phyloP scores from a whole-genome alignment of 2,888 invertebrate genomes.

The Pedicia rivosa region DNA sequence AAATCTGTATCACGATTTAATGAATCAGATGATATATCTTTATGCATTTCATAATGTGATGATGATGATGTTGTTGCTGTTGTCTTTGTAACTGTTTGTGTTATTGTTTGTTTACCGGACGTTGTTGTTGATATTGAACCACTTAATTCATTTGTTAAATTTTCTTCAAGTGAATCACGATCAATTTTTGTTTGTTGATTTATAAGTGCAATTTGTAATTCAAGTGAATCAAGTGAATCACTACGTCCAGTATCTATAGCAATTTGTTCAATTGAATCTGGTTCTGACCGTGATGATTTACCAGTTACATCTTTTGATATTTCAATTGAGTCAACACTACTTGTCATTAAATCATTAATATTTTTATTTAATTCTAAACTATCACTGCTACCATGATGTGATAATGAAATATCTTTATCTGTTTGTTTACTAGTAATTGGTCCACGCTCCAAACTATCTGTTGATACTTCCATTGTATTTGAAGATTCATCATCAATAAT shows the following conservation, averaged over 20 bases:
- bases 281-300: constrained; percentile 20
- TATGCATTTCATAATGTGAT: constrained; percentile 16
- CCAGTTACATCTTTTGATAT: constrained; percentile 26
- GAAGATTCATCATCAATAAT: constrained; percentile 24
- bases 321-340: constrained; percentile 37
- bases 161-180: constrained; percentile 16
- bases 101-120: constrained; percentile 8
- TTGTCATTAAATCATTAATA: constrained; percentile 34
- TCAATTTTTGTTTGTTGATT: constrained; percentile 11
- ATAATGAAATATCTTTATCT: constrained; percentile 24
- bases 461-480: constrained; percentile 41
- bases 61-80: constrained; percentile 8
- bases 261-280: constrained; percentile 25
- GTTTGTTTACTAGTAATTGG: background rate
- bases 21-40: constrained; percentile 28
- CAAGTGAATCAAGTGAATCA: constrained; percentile 28
- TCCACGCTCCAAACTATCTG: constrained; percentile 41
- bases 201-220: constrained; percentile 17
- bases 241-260: constrained; percentile 15
- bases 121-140: constrained; percentile 9
- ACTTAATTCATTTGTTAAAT: constrained; percentile 16
- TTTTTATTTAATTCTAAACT: constrained; percentile 47
- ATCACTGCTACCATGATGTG: constrained; percentile 45
- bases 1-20: constrained; percentile 31
- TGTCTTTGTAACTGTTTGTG: constrained; percentile 9